Conservation (phyloP, 2,888 invertebrate species). For the Sisyra terminalis region DNA sequence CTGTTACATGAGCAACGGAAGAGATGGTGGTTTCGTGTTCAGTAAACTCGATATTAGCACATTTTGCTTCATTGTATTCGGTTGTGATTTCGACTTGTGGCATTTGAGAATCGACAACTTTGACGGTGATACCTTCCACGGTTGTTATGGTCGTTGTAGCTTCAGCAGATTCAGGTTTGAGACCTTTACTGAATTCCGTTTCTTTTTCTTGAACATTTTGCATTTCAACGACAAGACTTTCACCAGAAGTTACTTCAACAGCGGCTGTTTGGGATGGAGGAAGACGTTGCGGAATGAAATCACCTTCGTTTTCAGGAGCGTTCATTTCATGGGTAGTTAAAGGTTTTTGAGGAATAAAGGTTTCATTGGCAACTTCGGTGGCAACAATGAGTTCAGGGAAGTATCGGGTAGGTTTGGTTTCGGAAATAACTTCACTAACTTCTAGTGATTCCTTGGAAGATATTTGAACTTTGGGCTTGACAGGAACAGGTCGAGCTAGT, state of each 20-base stretch:
- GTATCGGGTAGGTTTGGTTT: slow-evolving; percentile 59
- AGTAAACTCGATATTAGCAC: slow-evolving; percentile 39
- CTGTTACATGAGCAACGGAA: slow-evolving; percentile 37
- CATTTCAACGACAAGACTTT: slow-evolving; percentile 39
- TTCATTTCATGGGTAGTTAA: slow-evolving; percentile 44
- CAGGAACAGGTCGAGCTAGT: slow-evolving; percentile 27
- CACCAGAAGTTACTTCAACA: slow-evolving; percentile 38
- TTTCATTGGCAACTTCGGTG: slow-evolving; percentile 54
- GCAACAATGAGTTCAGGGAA: slow-evolving; percentile 64
- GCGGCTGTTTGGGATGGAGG: slow-evolving; percentile 44
- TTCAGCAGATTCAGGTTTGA: slow-evolving; percentile 25
- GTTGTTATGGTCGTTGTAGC: slow-evolving; percentile 33
- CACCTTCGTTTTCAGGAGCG: slow-evolving; percentile 52
- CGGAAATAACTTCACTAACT: slow-evolving; percentile 49
- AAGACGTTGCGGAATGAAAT: slow-evolving; percentile 36
- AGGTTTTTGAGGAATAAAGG: slow-evolving; percentile 47
- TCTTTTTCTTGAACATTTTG: slow-evolving; percentile 48
- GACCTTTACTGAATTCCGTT: slow-evolving; percentile 30
- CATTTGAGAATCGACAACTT: slow-evolving; percentile 43
- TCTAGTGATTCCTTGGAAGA: slow-evolving; percentile 44
- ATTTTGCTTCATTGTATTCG: slow-evolving; percentile 31
- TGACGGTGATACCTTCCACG: slow-evolving; percentile 39
- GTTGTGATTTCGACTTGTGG: slow-evolving; percentile 39
- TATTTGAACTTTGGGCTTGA: slow-evolving; percentile 42
- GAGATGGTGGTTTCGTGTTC: slow-evolving; percentile 43